phyloP scores from a whole-genome alignment of 2,113 vertebrate genomes.

The Gorsachius goisagi region DNA sequence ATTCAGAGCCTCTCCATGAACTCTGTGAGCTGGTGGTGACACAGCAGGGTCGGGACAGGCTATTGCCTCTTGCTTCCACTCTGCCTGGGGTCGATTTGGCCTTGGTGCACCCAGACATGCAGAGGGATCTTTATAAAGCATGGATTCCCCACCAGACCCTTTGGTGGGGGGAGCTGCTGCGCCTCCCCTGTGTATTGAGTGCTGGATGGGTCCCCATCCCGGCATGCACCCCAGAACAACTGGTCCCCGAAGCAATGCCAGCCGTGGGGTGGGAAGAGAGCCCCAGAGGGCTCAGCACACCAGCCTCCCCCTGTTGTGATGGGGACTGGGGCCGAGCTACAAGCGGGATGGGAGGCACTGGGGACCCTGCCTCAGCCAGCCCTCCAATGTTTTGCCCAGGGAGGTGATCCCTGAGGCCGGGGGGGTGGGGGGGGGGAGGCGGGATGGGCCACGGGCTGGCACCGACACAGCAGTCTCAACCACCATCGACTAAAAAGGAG shows the following conservation, averaged over 20 bases:
- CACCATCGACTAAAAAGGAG: conserved; percentile 67
- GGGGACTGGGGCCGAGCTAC: not conserved
- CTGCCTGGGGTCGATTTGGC: not conserved
- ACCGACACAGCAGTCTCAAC: not conserved
- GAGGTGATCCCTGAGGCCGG: not conserved
- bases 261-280: not conserved
- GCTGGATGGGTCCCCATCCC: not conserved
- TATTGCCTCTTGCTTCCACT: not conserved
- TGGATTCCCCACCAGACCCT: not conserved
- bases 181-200: not conserved
- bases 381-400: not conserved
- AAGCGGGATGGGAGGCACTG: not conserved
- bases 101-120: not conserved
- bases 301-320: not conserved
- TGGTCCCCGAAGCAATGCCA: not conserved
- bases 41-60: not conserved
- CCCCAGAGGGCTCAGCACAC: not conserved
- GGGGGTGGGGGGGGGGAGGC: not conserved
- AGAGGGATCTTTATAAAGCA: not conserved
- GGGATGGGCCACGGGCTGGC: not conserved
- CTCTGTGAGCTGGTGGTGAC: not conserved
- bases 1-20: not conserved
- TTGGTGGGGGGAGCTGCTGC: not conserved
- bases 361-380: not conserved
- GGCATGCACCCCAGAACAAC: not conserved